Evolutionary conservation across 1,140 invertebrate genomes (phyloP).

Genomic region (Philaenus spumarius): DNA sequence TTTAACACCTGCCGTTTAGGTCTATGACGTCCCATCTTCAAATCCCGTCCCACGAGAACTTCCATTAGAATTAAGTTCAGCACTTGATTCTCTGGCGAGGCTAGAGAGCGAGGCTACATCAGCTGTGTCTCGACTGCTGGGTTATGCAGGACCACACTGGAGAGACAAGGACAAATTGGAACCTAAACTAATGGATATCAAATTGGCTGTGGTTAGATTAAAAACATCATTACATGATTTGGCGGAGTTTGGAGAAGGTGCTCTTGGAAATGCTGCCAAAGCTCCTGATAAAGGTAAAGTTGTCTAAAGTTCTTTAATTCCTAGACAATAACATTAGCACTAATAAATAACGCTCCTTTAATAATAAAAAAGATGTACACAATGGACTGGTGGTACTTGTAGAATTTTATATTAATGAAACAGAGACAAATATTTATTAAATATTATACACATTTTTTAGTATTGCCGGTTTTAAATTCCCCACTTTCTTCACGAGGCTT

Average conservation of each 20-base stretch:
- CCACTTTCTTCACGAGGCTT: too few relatives aligned
- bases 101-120: slow-evolving; percentile 61
- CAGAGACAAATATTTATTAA: too few relatives aligned
- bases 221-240: slow-evolving; percentile 74
- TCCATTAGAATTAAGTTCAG: slow-evolving; percentile 75
- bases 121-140: slow-evolving; percentile 51
- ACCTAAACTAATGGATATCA: slow-evolving; percentile 66
- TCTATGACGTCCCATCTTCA: slow-evolving; percentile 57
- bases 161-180: slow-evolving; percentile 64
- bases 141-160: slow-evolving; percentile 75
- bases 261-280: slow-evolving; percentile 79
- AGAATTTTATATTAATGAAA: too few relatives aligned
- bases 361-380: too few relatives aligned
- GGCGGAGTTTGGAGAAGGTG: slow-evolving; percentile 78
- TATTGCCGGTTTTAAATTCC: too few relatives aligned
- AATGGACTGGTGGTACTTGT: too few relatives aligned
- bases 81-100: slow-evolving; percentile 74
- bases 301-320: too few relatives aligned
- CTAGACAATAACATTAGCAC: too few relatives aligned
- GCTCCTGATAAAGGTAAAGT: slow-evolving; percentile 68
- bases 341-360: too few relatives aligned
- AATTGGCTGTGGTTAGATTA: slow-evolving; percentile 64
- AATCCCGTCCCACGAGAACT: slow-evolving; percentile 53
- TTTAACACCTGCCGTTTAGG: too few relatives aligned
- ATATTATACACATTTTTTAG: too few relatives aligned